Conservation (phyloP, 2,888 invertebrate genomes). For the Pterostichus madidus region DNA sequence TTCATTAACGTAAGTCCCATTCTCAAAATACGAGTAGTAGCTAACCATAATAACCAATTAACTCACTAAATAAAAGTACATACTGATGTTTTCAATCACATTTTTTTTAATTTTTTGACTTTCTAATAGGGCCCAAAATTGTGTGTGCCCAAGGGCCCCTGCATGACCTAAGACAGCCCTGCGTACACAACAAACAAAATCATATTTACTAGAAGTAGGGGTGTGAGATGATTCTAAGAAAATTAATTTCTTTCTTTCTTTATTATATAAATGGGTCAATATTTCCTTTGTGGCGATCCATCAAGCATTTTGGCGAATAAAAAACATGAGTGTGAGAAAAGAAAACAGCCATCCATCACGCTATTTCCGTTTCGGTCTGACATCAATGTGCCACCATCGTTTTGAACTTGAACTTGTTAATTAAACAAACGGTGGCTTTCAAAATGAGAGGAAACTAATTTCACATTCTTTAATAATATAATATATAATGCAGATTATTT, state of each 20-base stretch:
- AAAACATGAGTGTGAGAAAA: neutral
- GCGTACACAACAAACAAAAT: too few relatives aligned
- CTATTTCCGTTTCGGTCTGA: neutral
- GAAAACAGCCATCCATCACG: neutral
- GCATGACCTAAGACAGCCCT: too few relatives aligned
- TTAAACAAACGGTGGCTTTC: neutral
- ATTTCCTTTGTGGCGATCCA: constrained; percentile 26
- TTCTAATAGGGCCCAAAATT: too few relatives aligned
- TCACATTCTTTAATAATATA: neutral
- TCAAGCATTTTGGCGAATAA: constrained; percentile 18
- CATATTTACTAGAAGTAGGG: too few relatives aligned
- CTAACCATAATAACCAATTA: too few relatives aligned
- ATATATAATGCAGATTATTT: too few relatives aligned
- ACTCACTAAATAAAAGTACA: too few relatives aligned
- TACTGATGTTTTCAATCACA: too few relatives aligned
- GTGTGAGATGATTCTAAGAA: neutral
- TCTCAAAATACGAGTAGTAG: too few relatives aligned
- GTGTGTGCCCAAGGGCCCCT: too few relatives aligned
- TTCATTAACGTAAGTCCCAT: too few relatives aligned
- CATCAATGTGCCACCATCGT: neutral
- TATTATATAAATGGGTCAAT: constrained; percentile 49
- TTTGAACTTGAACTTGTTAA: constrained; percentile 4
- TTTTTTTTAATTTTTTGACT: too few relatives aligned
- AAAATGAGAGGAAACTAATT: neutral
- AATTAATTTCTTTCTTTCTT: neutral